Evolutionary conservation across 2,888 invertebrate genomes (phyloP).

Genomic region (Amorpha juglandis): DNA sequence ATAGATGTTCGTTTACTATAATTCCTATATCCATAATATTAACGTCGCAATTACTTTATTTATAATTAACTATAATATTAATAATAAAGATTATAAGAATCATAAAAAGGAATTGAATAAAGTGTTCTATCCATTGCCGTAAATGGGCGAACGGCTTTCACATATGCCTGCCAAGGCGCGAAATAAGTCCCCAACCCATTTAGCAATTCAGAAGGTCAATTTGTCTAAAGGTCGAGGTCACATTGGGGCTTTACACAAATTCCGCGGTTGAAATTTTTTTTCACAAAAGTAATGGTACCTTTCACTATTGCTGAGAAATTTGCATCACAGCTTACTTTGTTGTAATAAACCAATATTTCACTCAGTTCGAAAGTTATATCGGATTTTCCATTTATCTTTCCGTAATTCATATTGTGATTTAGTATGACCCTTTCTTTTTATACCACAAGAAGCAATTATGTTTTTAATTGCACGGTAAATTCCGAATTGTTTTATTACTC

Average conservation of each 20-base stretch:
- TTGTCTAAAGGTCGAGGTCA: constrained; percentile 15
- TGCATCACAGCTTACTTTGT: not conserved
- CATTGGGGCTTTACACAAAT: constrained; percentile 10
- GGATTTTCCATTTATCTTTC: constrained; percentile 1
- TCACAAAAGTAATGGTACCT: not conserved
- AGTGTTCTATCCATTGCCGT: not conserved
- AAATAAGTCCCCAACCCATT: constrained; percentile 7
- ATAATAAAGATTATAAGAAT: too few species aligned
- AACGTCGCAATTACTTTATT: too few species aligned
- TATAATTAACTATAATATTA: not conserved
- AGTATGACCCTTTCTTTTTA: not conserved
- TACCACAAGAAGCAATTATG: too few species aligned
- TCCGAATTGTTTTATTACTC: too few species aligned
- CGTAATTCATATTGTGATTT: not conserved
- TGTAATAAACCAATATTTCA: not conserved
- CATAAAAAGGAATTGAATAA: too few species aligned
- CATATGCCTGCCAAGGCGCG: not conserved
- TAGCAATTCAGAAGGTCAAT: constrained; percentile 1
- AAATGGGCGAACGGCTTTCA: not conserved
- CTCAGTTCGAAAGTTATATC: not conserved
- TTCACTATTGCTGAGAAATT: constrained; percentile 4
- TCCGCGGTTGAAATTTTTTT: not conserved
- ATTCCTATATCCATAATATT: too few species aligned
- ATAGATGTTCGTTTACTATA: too few species aligned
- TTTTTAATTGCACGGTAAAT: too few species aligned